phyloP scores from a whole-genome alignment of 2,113 vertebrate genomes.

The Fulmarus glacialis region DNA sequence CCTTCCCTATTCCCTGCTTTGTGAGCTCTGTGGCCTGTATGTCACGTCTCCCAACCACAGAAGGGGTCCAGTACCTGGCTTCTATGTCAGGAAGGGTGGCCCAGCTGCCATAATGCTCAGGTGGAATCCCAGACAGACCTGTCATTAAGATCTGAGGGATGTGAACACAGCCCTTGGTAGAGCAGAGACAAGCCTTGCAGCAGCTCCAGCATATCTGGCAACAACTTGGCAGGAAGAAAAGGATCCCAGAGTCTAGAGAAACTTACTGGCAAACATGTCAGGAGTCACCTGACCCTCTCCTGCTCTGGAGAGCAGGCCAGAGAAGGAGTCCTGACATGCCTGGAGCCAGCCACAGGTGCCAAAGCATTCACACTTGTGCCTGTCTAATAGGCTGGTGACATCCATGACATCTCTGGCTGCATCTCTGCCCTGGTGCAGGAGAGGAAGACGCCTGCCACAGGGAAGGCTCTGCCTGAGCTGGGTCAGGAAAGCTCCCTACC shows the following conservation, averaged over 20 bases:
- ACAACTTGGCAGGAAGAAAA: not conserved
- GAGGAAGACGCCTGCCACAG: not conserved
- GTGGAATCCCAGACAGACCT: not conserved
- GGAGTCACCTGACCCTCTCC: not conserved
- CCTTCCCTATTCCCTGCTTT: not conserved
- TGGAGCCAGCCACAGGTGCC: not conserved
- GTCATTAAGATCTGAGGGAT: not conserved
- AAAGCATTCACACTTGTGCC: not conserved
- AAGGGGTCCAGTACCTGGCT: not conserved
- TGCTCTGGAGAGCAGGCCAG: no score
- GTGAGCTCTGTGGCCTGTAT: not conserved
- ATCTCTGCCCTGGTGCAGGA: not conserved
- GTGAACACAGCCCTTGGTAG: not conserved
- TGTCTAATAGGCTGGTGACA: not conserved
- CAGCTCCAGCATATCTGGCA: not conserved
- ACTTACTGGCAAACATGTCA: fast-evolving
- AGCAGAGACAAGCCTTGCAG: not conserved
- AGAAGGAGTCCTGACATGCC: not conserved
- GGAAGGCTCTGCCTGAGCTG: not conserved
- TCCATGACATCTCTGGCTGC: not conserved
- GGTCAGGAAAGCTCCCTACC: not conserved
- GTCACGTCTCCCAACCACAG: fast-evolving
- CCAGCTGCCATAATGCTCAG: fast-evolving
- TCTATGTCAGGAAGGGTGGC: not conserved
- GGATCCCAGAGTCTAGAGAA: not conserved